Conservation (phyloP, 2,113 vertebrate species). For the Tupaia chinensis region DNA sequence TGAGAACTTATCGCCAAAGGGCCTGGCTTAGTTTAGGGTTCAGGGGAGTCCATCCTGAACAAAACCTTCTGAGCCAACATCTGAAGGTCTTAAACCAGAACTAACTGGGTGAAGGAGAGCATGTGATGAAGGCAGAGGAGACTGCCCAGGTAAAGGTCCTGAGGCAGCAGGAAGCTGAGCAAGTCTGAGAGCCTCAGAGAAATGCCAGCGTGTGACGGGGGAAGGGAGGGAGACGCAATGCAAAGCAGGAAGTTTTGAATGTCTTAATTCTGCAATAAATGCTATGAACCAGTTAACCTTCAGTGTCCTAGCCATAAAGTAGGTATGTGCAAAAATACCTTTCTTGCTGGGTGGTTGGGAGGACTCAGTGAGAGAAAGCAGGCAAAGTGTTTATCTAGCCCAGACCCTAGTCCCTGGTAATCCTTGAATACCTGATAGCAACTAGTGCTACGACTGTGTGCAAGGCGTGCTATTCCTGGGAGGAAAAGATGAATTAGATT, state of each 20-base stretch:
- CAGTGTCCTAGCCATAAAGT: background rate
- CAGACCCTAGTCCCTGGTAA: background rate
- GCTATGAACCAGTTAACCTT: background rate
- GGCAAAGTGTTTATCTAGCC: background rate
- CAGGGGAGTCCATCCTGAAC: background rate
- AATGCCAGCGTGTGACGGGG: background rate
- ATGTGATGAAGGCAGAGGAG: too few relatives aligned
- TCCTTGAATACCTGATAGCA: background rate
- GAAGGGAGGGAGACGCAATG: background rate
- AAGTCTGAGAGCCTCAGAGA: background rate
- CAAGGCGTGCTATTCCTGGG: accelerated
- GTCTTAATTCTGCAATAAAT: background rate
- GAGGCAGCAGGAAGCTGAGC: background rate
- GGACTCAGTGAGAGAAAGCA: background rate
- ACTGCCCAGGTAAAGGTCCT: background rate
- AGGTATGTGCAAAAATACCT: background rate
- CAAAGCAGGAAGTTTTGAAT: background rate
- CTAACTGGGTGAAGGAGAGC: background rate
- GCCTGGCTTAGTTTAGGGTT: background rate
- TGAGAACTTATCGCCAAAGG: background rate
- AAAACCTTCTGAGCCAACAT: background rate
- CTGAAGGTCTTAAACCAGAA: background rate
- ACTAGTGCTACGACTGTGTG: background rate
- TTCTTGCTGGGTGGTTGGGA: background rate
- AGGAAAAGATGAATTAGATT: background rate